These are phyloP conservation scores for Lamprologus tigripictilis DNA, from an alignment of 2,113 vertebrate species.

Conservation along the genomic window DNA sequence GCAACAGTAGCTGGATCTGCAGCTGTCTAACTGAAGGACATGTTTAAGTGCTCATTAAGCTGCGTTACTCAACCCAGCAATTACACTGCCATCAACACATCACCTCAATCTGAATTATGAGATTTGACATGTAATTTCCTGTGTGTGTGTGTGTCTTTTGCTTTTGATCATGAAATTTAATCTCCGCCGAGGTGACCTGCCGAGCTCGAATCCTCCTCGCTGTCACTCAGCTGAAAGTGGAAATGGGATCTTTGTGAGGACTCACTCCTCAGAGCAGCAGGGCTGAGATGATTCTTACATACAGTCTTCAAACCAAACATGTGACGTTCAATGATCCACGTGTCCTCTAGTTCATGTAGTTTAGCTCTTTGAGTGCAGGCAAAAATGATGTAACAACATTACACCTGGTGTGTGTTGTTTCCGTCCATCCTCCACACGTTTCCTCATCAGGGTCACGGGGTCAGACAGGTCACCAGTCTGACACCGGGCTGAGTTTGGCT, in stretches of 20 bases:
- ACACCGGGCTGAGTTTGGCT: background rate
- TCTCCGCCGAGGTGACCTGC: background rate
- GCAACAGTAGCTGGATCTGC: background rate
- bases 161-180: background rate
- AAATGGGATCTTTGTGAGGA: background rate
- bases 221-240: background rate
- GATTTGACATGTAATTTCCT: background rate
- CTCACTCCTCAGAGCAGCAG: background rate
- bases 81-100: background rate
- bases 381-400: background rate
- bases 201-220: background rate
- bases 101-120: background rate
- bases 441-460: background rate
- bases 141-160: background rate
- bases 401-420: background rate
- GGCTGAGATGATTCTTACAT: background rate
- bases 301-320: background rate
- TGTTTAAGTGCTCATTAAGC: background rate
- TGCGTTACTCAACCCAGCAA: background rate
- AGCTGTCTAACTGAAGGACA: constrained; percentile 1
- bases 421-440: background rate
- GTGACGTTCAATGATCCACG: background rate
- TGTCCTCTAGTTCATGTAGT: background rate
- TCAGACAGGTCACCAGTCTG: background rate
- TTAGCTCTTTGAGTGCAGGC: background rate